Percentiles rank a stretch among this genome's conserved stretches.
Evolutionary conservation across 2,888 invertebrate species (phyloP).

Genomic region (Trilocha varians): DNA sequence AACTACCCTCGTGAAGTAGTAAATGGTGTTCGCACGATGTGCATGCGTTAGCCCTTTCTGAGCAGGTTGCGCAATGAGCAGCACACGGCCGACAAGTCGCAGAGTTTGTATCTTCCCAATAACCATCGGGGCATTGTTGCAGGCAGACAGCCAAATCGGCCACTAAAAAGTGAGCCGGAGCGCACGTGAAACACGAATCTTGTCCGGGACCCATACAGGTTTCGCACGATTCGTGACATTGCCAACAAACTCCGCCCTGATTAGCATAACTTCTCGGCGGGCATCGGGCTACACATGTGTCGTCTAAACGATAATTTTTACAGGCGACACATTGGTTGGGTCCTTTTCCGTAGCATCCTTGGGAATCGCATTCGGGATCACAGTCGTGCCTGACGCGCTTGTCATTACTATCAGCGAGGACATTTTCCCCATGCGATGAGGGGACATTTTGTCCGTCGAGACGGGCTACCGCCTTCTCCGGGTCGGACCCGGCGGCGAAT

Average conservation of each 20-base stretch:
- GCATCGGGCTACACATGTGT: slow-evolving; percentile 87
- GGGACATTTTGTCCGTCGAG: slow-evolving; percentile 76
- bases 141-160: slow-evolving; percentile 89
- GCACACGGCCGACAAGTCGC: slow-evolving; percentile 89
- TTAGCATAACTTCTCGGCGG: slow-evolving; percentile 89
- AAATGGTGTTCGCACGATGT: slow-evolving; percentile 92
- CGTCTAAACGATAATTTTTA: slow-evolving; percentile 86
- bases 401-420: slow-evolving; percentile 75
- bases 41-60: slow-evolving; percentile 86
- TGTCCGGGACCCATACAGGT: slow-evolving; percentile 91
- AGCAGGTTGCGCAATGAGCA: slow-evolving; percentile 88
- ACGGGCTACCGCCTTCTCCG: slow-evolving; percentile 82
- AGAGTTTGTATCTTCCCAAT: slow-evolving; percentile 84
- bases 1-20: slow-evolving; percentile 85
- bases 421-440: slow-evolving; percentile 74
- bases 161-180: slow-evolving; percentile 86
- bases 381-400: slow-evolving; percentile 79
- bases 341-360: slow-evolving; percentile 89
- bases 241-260: slow-evolving; percentile 86
- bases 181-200: slow-evolving; percentile 88
- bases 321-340: slow-evolving; percentile 89
- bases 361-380: slow-evolving; percentile 83
- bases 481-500: slow-evolving; percentile 85
- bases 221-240: slow-evolving; percentile 91
- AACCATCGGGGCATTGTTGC: slow-evolving; percentile 91